These are phyloP conservation scores for Phasia obesa DNA, from an alignment of 2,888 invertebrate species.

Conservation along the genomic window DNA sequence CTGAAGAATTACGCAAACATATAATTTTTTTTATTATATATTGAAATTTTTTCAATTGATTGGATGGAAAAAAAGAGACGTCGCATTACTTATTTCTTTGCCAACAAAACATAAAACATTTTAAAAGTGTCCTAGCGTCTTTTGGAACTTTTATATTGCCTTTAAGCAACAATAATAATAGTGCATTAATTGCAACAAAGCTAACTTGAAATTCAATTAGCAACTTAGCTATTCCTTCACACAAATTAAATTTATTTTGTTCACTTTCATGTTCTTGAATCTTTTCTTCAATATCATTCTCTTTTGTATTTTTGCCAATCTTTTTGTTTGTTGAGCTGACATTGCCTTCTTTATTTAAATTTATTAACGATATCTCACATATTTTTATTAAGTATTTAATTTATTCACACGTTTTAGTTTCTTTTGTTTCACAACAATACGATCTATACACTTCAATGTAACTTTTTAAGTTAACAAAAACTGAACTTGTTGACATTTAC, in stretches of 20 bases:
- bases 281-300: not conserved
- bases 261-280: conserved; percentile 14
- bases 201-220: conserved; percentile 33
- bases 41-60: conserved; percentile 31
- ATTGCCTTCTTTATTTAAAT: conserved; percentile 12
- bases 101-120: conserved; percentile 12
- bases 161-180: conserved; percentile 40
- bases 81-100: conserved; percentile 12
- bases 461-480: not conserved
- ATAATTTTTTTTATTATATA: conserved; percentile 45
- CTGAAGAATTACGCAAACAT: conserved; percentile 44
- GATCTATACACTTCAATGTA: not conserved
- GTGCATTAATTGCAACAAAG: conserved; percentile 29
- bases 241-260: conserved; percentile 36
- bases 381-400: conserved; percentile 2
- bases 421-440: not conserved
- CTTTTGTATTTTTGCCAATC: not conserved
- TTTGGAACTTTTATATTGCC: conserved; percentile 40
- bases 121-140: conserved; percentile 34
- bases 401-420: not conserved
- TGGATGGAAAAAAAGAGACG: conserved; percentile 46
- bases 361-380: conserved; percentile 1
- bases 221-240: conserved; percentile 45
- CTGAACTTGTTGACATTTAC: not conserved
- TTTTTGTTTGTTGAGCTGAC: conserved; percentile 15